Conservation (phyloP, 2,113 vertebrate species). For the Engystomops pustulosus region DNA sequence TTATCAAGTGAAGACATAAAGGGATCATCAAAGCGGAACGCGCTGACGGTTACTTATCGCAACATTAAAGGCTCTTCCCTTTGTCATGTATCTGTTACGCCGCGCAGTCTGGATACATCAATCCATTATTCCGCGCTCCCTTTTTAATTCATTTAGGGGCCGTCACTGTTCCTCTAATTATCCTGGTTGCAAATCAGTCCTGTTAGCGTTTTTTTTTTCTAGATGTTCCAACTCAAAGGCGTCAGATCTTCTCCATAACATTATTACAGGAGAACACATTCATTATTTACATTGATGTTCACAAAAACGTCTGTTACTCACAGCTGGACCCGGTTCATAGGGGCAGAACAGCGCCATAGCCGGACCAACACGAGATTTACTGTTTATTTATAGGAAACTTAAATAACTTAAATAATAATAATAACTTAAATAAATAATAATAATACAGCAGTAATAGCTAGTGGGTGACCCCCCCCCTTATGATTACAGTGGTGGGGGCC, state of each 20-base stretch:
- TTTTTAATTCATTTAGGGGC: slow-evolving; percentile 52
- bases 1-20: slow-evolving; percentile 55
- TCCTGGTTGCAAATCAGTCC: slow-evolving; percentile 56
- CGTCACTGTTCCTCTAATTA: slow-evolving; percentile 53
- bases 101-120: slow-evolving; percentile 37
- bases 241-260: slow-evolving; percentile 54
- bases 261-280: slow-evolving; percentile 35
- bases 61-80: slow-evolving; percentile 49
- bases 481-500: too few relatives aligned
- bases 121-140: slow-evolving; percentile 28
- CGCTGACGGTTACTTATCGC: slow-evolving; percentile 44
- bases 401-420: too few relatives aligned
- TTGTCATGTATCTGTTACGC: slow-evolving; percentile 46
- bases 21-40: slow-evolving; percentile 41
- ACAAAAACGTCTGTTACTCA: slow-evolving; percentile 9
- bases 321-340: slow-evolving; percentile 28
- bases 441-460: too few relatives aligned
- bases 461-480: neutral
- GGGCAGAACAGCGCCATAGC: neutral
- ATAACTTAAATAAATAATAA: too few relatives aligned
- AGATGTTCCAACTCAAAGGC: slow-evolving; percentile 54
- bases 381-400: neutral
- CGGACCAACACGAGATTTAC: neutral
- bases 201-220: slow-evolving; percentile 42
- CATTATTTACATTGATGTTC: slow-evolving; percentile 46